Percentiles rank a stretch among this genome's conserved stretches.
Conservation (phyloP, 92 coral and sea anemone genomes). For the Umimayanthus kanabou region DNA sequence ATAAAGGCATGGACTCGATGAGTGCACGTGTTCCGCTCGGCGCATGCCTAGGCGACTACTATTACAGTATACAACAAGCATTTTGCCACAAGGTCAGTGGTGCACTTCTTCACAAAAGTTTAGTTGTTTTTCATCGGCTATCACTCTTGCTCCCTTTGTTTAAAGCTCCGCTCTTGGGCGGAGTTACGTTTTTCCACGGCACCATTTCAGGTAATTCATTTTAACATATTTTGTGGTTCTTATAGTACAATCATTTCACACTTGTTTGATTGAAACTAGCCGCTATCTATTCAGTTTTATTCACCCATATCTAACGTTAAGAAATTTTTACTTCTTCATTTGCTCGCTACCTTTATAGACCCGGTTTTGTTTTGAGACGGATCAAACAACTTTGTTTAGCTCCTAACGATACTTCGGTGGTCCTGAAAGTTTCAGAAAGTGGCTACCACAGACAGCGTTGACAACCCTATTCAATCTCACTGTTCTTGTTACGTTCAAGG, state of each 20-base stretch:
- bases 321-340: background rate
- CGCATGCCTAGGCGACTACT: slow-evolving; percentile 48
- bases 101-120: background rate
- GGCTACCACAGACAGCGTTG: background rate
- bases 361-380: background rate
- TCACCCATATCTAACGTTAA: slow-evolving; percentile 23
- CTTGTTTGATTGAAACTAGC: slow-evolving; percentile 9
- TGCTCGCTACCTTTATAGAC: background rate
- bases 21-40: slow-evolving; percentile 45
- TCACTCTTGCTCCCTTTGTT: background rate
- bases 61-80: slow-evolving; percentile 24
- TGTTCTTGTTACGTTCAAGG: background rate
- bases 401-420: slow-evolving; percentile 23
- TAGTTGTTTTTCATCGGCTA: background rate
- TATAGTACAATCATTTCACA: slow-evolving; percentile 10
- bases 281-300: slow-evolving; percentile 35
- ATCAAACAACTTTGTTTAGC: background rate
- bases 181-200: background rate
- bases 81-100: background rate
- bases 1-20: background rate
- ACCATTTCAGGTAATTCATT: slow-evolving; percentile 25
- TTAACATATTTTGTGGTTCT: slow-evolving; percentile 12
- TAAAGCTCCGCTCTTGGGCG: background rate
- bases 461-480: background rate
- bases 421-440: slow-evolving; percentile 1